Conservation (phyloP, 2,888 invertebrate genomes). For the Archips xylosteana region DNA sequence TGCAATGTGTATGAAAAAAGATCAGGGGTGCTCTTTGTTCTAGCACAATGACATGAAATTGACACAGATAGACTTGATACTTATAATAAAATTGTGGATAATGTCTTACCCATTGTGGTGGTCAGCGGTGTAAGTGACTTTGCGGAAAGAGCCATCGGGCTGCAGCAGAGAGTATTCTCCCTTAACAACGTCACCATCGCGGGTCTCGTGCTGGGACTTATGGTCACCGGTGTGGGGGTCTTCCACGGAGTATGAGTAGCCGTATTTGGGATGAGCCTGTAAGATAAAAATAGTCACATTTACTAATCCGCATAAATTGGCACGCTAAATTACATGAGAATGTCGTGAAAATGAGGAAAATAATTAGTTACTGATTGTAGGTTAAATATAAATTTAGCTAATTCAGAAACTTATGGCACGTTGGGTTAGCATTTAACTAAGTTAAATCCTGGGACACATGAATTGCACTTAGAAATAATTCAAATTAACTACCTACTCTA, state of each 20-base stretch:
- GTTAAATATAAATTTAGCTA: no score
- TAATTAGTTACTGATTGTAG: no score
- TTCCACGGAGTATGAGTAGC: slow-evolving; percentile 85
- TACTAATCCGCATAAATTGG: background rate
- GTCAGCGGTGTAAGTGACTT: slow-evolving; percentile 86
- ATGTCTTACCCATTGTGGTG: slow-evolving; percentile 82
- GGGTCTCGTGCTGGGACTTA: slow-evolving; percentile 84
- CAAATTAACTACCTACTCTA: no score
- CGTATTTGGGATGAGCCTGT: slow-evolving; percentile 82
- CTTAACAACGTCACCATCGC: slow-evolving; percentile 85
- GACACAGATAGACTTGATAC: background rate
- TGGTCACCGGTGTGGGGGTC: slow-evolving; percentile 87
- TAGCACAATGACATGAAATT: background rate
- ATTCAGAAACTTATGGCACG: background rate
- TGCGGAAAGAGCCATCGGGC: slow-evolving; percentile 86
- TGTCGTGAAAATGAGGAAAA: no score
- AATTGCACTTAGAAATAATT: no score
- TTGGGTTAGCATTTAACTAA: background rate
- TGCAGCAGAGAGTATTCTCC: slow-evolving; percentile 85
- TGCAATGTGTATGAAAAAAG: slow-evolving; percentile 3
- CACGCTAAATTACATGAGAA: background rate
- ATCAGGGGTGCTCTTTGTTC: background rate
- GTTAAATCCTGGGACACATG: no score
- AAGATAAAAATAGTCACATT: slow-evolving; percentile 11
- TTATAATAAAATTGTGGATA: background rate